Evolutionary conservation across 2,113 vertebrate species (phyloP).

Genomic region (Spea bombifrons): DNA sequence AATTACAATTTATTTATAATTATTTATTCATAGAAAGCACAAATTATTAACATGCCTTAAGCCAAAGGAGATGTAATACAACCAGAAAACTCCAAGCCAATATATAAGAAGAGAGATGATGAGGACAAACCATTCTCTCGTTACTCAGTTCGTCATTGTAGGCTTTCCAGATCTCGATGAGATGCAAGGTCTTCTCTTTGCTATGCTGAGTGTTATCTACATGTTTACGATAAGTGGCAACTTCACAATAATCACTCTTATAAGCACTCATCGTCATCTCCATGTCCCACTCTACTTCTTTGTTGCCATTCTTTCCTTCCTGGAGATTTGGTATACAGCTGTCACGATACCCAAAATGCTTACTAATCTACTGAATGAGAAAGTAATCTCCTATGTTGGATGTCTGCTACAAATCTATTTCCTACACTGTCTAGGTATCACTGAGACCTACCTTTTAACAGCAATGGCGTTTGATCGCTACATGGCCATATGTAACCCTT

Average conservation of each 20-base stretch:
- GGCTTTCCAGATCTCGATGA: constrained; percentile 18
- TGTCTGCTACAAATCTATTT: constrained; percentile 47
- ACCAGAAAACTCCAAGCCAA: background rate
- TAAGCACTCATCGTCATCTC: constrained; percentile 2
- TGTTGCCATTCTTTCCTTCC: constrained; percentile 28
- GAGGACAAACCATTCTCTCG: constrained; percentile 16
- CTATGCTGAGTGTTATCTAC: constrained; percentile 28
- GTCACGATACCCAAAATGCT: constrained; percentile 49
- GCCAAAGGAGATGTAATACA: no score
- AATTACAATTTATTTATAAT: no score
- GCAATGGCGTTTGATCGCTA: constrained; percentile 49
- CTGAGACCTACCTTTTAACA: constrained; percentile 39
- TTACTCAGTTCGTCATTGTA: constrained; percentile 37
- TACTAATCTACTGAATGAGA: constrained; percentile 14
- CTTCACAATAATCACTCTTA: constrained; percentile 17
- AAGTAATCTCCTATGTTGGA: constrained; percentile 2
- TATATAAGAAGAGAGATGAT: constrained; percentile 14
- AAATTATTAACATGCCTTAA: no score
- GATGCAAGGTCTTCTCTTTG: constrained; percentile 26
- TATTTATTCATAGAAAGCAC: no score
- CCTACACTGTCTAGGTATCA: constrained; percentile 32
- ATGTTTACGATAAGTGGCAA: constrained; percentile 30
- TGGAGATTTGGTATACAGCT: constrained; percentile 43
- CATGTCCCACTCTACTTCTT: constrained; percentile 38
- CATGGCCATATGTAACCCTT: constrained; percentile 46